phyloP scores from a whole-genome alignment of 2,888 invertebrate genomes.

The Sminthurinus aureus region DNA sequence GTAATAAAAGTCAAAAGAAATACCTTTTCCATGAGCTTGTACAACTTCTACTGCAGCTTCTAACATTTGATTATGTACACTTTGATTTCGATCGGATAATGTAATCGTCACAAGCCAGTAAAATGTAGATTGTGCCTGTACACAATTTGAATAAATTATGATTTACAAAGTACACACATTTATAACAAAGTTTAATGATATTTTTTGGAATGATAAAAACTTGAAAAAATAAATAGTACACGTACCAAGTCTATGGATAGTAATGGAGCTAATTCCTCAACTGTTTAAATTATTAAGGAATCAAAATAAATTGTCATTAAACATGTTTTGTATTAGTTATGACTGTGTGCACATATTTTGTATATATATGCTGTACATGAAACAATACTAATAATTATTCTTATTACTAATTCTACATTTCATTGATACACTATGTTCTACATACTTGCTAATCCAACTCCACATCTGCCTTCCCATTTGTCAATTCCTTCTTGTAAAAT shows the following conservation, averaged over 20 bases:
- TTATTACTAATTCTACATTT: no score
- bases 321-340: no score
- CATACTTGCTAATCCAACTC: slow-evolving; percentile 77
- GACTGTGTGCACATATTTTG: no score
- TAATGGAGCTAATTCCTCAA: slow-evolving; percentile 80
- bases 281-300: no score
- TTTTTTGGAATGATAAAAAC: not conserved
- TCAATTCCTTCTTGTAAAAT: slow-evolving; percentile 85
- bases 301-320: no score
- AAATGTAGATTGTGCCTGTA: slow-evolving; percentile 50
- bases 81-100: slow-evolving; percentile 83
- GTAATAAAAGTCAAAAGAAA: no score
- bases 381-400: no score
- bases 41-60: slow-evolving; percentile 92
- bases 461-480: slow-evolving; percentile 88
- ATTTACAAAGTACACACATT: not conserved
- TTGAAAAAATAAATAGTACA: slow-evolving; percentile 16
- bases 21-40: slow-evolving; percentile 86
- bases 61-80: slow-evolving; percentile 88
- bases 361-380: no score
- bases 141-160: not conserved
- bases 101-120: slow-evolving; percentile 76
- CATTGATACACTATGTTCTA: no score
- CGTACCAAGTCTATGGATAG: slow-evolving; percentile 72
- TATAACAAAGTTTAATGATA: not conserved